These are phyloP conservation scores for Hetaerina titia DNA, from an alignment of 2,888 invertebrate species.

Conservation along the genomic window DNA sequence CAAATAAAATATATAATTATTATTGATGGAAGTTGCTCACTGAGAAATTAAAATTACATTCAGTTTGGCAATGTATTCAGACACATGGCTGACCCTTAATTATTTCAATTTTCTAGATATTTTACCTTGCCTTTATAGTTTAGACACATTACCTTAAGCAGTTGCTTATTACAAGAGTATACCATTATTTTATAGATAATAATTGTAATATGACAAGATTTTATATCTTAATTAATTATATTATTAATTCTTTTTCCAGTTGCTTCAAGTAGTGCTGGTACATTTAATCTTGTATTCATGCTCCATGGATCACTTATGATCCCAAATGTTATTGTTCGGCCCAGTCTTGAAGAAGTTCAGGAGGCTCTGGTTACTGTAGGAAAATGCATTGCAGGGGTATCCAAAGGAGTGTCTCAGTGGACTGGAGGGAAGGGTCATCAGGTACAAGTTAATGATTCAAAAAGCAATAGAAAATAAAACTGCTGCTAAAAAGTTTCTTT, in stretches of 20 bases:
- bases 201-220: background rate
- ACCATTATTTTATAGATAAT: background rate
- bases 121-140: too few species aligned
- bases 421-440: conserved; percentile 82
- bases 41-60: too few species aligned
- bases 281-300: conserved; percentile 84
- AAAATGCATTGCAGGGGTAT: conserved; percentile 90
- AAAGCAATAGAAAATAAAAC: background rate
- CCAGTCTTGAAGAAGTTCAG: conserved; percentile 94
- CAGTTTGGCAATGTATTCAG: too few species aligned
- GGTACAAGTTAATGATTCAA: conserved; percentile 71
- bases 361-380: conserved; percentile 90
- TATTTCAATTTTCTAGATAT: too few species aligned
- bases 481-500: background rate
- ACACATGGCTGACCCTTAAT: too few species aligned
- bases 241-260: conserved; percentile 36
- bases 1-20: too few species aligned
- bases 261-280: conserved; percentile 8
- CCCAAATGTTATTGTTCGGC: conserved; percentile 92
- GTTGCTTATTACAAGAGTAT: conserved; percentile 73
- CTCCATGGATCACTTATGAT: conserved; percentile 91
- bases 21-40: too few species aligned
- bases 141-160: conserved; percentile 68
- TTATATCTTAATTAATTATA: conserved; percentile 67
- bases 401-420: conserved; percentile 96